Evolutionary conservation across 2,888 invertebrate genomes (phyloP).

Genomic region (Hyposoter didymator): DNA sequence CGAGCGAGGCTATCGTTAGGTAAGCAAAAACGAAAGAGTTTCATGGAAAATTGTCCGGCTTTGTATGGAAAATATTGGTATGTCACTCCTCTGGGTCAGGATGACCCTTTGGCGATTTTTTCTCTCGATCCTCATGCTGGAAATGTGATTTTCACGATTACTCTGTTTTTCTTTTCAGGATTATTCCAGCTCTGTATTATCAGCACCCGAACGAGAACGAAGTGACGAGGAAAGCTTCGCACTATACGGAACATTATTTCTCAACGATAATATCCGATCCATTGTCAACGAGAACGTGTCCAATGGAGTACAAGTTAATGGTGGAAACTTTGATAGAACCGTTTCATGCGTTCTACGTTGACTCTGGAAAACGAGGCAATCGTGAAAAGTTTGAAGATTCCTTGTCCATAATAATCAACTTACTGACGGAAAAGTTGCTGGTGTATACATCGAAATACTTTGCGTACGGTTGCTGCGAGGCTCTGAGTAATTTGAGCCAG

Average conservation of each 20-base stretch:
- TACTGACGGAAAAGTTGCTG: slow-evolving; percentile 85
- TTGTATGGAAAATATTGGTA: neutral
- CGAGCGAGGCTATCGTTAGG: slow-evolving; percentile 88
- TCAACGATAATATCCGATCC: slow-evolving; percentile 72
- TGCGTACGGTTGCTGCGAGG: slow-evolving; percentile 89
- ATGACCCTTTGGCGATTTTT: neutral
- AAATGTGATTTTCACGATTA: neutral
- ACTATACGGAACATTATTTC: slow-evolving; percentile 82
- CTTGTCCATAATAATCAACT: slow-evolving; percentile 86
- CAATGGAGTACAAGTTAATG: slow-evolving; percentile 80
- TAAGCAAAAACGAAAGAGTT: slow-evolving; percentile 79
- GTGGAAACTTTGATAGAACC: slow-evolving; percentile 86
- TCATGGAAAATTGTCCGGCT: neutral
- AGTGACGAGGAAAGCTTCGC: slow-evolving; percentile 85
- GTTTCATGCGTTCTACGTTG: slow-evolving; percentile 81
- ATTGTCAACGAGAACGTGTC: slow-evolving; percentile 58
- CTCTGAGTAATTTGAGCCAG: slow-evolving; percentile 88
- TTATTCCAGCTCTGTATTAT: slow-evolving; percentile 84
- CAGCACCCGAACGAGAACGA: slow-evolving; percentile 85
- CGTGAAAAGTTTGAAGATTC: slow-evolving; percentile 84
- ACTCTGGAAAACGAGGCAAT: slow-evolving; percentile 71
- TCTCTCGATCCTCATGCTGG: neutral
- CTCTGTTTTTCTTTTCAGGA: slow-evolving; percentile 79
- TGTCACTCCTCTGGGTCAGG: neutral
- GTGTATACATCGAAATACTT: slow-evolving; percentile 88